Conservation (phyloP, 1,140 invertebrate genomes). For the Aethina tumida region DNA sequence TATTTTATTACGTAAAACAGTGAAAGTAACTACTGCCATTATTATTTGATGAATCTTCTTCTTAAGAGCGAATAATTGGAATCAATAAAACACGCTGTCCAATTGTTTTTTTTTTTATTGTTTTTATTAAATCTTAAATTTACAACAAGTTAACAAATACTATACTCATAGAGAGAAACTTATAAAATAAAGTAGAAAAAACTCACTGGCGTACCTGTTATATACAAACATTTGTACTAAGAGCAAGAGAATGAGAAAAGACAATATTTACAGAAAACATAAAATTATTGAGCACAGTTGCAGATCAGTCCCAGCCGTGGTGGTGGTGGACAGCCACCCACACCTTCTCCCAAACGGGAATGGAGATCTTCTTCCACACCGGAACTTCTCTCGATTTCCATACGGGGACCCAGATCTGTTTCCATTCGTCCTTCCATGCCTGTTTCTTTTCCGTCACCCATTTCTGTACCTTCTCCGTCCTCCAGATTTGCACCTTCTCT, state of each 20-base stretch:
- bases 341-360: conserved; percentile 54
- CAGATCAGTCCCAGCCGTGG: conserved; percentile 49
- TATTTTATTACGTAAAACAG: too few species aligned
- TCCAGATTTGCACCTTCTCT: conserved; percentile 56
- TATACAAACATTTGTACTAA: conserved; percentile 17
- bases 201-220: conserved; percentile 21
- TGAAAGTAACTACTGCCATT: too few species aligned
- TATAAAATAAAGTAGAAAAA: conserved; percentile 10
- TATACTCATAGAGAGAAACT: conserved; percentile 5
- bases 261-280: conserved; percentile 24
- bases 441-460: conserved; percentile 52
- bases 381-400: conserved; percentile 54
- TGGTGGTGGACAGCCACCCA: conserved; percentile 49
- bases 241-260: conserved; percentile 9
- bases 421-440: conserved; percentile 54
- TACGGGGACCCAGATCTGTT: conserved; percentile 43
- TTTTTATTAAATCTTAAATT: too few species aligned
- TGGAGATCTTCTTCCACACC: conserved; percentile 45
- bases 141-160: conserved; percentile 11
- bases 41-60: too few species aligned
- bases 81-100: too few species aligned
- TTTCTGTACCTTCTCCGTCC: conserved; percentile 64
- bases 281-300: conserved; percentile 2
- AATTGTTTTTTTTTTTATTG: too few species aligned
- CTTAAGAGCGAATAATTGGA: too few species aligned